Evolutionary conservation across 2,113 vertebrate species (phyloP), one percentile per base, ranked within the genome.

Genomic region (Oreochromis niloticus): DNA sequence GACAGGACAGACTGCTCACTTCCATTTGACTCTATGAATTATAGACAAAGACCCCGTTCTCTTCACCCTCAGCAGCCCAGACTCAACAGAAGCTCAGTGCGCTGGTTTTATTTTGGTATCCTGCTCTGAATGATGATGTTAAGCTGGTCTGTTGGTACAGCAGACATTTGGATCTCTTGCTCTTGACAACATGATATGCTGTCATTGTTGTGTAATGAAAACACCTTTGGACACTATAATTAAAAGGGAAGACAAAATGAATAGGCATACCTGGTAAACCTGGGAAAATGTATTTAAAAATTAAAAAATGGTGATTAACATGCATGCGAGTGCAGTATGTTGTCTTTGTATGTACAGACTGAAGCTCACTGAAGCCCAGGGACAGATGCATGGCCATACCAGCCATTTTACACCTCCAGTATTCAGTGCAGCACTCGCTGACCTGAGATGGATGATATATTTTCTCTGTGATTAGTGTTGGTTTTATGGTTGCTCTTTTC

Each of bases 31-130:
- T 91, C 83, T 88, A 96, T 96, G 93, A 96, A 96, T 96, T 96
- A 95, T 96, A 95, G 96, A 96, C 96, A 97, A 96, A 97, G 96
- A 94, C 79, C 59, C 82, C n/a, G 88, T 92, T 92, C 83, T 88
- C 84, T 68, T 92, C 89, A 90, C 83, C 91, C 85, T 87, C 61
- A 87, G 80, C 84, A 89, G 85, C 59, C 56, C 81, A 88, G 91
- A 88, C 84, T 71, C 81, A 92, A 85, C 87, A 89, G 22, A 89
- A 88, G 80, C 87, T 89, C 89, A 84, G 48, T 87, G 84, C 16
- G 30, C 55, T 8, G 83, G 80, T 80, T 89, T 92, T 85, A 87
- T 91, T 94, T 90, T 89, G 75, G 55, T 82, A 91, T 90, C 56
- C 90, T 90, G 73, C 41, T 71, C 81, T 87, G 48, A 54, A 90